Evolutionary conservation across 2,888 invertebrate species (phyloP), one percentile per base, ranked within the genome.

Genomic region (Lasioglossum villosulum): DNA sequence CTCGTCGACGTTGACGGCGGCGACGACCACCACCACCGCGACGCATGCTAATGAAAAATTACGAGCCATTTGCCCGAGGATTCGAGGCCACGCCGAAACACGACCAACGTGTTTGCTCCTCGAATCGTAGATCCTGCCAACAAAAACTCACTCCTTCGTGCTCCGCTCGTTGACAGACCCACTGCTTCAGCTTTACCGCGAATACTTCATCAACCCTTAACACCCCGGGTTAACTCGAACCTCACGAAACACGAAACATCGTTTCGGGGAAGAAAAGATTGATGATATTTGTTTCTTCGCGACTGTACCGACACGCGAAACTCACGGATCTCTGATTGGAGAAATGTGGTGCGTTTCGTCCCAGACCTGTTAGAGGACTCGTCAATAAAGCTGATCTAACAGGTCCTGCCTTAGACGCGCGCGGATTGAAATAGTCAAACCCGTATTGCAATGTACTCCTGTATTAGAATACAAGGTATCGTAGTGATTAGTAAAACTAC

Each of bases 21-120:
- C 30, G n/a, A 23, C 42, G 23, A 23, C 52, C 8, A 52, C 52
- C 8, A 52, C 23, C 39, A 19, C 42, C 23, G 5, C 34, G 34
- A 16, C 34, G 19, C 37, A 34, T 45, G 52, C 52, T 73, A 56
- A 83, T 70, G 37, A 68, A 74, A 77, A 74, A 59, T 77, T 75
- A 66, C 3, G 45, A 59, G 45, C 12, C 42, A 74, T 78, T 68
- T 23, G 30, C 19, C 52, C 5, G n/a, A 1, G 52, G n/a, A 23
- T 42, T 1, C 10, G 4, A 34, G 16, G 52, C 23, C 34, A 4
- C n/a, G 19, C 8, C 52, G 34, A 66, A 59, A 34, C 30, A 52
- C 52, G 52, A 52, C 52, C 52, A 10, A 52, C 23, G 52, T 52
- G 52, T 52, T 52, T 52, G 52, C n/a, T n/a, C 23, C 52, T 23